Evolutionary conservation across 1,140 invertebrate genomes (phyloP), one percentile per base, ranked within the genome.

Genomic region (Oedothorax gibbosus): DNA sequence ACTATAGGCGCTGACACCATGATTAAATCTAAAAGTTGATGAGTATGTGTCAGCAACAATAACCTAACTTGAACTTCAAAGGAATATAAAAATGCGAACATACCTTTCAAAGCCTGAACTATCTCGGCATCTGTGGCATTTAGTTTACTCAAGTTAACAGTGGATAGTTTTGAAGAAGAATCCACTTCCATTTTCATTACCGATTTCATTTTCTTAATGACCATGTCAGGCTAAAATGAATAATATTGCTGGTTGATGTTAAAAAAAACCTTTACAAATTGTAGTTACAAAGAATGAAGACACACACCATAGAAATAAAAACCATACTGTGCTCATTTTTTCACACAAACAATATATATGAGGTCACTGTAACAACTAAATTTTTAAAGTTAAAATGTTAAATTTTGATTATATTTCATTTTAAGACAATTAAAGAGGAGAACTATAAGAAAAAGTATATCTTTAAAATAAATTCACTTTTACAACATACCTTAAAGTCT

Each of bases 91-190:
- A 35, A 35, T 2, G 35, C 5, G 3, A 21, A 15, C 65, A 87
- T 90, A 94, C 93, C 93, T 92, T 96, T 96, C 1, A 96, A 84
- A 49, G 89, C 88, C 84, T 90, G 85, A 91, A 93, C 64, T 92
- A 90, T 88, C 92, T 93, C 84, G 93, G 90, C 53, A 93, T 92
- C 87, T 93, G 80, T 94, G 72, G 92, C 92, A 91, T 95, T 93
- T 54, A 90, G 90, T 88, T 90, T 90, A 18, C 91, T 89, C 62
- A 71, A 89, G 88, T 87, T 90, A 89, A 87, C 89, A 83, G 94
- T 93, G 86, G 93, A 92, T 56, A 95, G 89, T 73, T 92, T 93
- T n/a, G 91, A 82, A 88, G 93, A 92, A 49, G 93, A 93, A 76
- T 95, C 93, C 50, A 91, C 90, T 89, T 94, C 94, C 60, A 94